Evolutionary conservation across 2,797 vertebrate species (phyloP).

Genomic region (Sebastes vulpes): DNA sequence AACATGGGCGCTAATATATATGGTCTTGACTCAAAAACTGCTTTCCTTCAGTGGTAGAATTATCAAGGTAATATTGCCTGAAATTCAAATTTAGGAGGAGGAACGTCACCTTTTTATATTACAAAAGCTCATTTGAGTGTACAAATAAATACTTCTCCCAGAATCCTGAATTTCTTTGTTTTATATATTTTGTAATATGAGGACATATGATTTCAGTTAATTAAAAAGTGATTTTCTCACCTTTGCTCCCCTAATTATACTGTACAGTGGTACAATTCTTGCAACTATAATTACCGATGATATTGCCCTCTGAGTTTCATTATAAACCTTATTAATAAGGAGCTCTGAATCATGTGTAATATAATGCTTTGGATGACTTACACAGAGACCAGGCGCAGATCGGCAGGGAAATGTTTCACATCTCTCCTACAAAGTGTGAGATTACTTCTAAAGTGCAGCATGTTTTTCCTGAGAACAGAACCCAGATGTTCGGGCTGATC

Average conservation of each 20-base stretch:
- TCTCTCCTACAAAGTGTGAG: slow-evolving; percentile 35
- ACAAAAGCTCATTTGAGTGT: slow-evolving; percentile 34
- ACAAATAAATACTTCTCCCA: slow-evolving; percentile 53
- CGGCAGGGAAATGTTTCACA: slow-evolving; percentile 37
- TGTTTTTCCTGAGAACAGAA: slow-evolving; percentile 34
- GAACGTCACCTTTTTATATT: slow-evolving; percentile 33
- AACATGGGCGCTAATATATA: too few relatives aligned
- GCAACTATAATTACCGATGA: slow-evolving; percentile 75
- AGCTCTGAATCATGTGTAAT: slow-evolving; percentile 58
- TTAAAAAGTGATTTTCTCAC: slow-evolving; percentile 70
- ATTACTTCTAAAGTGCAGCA: slow-evolving; percentile 12
- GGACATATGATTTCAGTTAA: slow-evolving; percentile 69
- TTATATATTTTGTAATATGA: slow-evolving; percentile 58
- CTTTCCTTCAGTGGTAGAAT: slow-evolving; percentile 15
- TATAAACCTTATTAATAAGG: slow-evolving; percentile 75
- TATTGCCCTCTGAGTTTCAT: slow-evolving; percentile 82
- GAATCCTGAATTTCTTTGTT: slow-evolving; percentile 46
- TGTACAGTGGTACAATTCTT: slow-evolving; percentile 58
- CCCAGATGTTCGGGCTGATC: slow-evolving; percentile 32
- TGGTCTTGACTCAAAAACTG: background rate
- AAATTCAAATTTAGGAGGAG: slow-evolving; percentile 6
- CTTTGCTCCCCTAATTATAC: slow-evolving; percentile 74
- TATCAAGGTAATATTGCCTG: slow-evolving; percentile 19
- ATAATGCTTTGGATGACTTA: slow-evolving; percentile 57
- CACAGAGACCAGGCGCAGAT: slow-evolving; percentile 44